Conservation (phyloP, 1,140 invertebrate species). For the Liolophura sinensis region DNA sequence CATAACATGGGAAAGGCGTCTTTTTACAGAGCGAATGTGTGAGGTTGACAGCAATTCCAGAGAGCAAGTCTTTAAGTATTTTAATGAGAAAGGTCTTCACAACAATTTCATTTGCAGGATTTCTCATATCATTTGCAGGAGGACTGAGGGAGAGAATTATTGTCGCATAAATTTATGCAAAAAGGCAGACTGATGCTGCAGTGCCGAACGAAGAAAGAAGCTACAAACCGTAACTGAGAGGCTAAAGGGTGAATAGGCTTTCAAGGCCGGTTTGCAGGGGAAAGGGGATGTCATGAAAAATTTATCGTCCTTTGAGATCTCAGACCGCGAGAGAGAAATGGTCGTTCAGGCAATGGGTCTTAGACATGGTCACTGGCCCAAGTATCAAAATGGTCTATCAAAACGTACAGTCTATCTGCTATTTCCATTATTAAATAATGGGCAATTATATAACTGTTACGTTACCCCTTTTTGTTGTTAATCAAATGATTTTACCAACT, state of each 20-base stretch:
- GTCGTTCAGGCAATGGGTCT: slow-evolving; percentile 67
- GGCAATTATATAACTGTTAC: too few species aligned
- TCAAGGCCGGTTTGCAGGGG: slow-evolving; percentile 1
- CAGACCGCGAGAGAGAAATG: slow-evolving; percentile 61
- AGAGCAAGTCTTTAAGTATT: neutral
- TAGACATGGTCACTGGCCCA: slow-evolving; percentile 69
- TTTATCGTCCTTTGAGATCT: slow-evolving; percentile 50
- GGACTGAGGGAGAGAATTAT: neutral
- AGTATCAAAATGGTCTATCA: slow-evolving; percentile 70
- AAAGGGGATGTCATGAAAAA: slow-evolving; percentile 1
- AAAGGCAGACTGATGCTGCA: neutral
- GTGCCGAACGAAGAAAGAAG: neutral
- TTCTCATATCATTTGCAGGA: neutral
- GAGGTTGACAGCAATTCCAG: neutral
- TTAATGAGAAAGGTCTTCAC: too few species aligned
- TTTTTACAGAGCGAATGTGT: neutral
- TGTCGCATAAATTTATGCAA: neutral
- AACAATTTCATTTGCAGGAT: neutral
- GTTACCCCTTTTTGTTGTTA: too few species aligned
- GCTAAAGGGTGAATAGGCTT: slow-evolving; percentile 2
- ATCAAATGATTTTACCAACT: too few species aligned
- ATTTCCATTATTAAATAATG: too few species aligned
- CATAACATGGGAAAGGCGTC: neutral
- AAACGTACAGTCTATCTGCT: slow-evolving; percentile 1
- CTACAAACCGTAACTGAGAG: neutral